Base-by-base conservation (phyloP, 2,113 vertebrate species). In the Burhinus bistriatus region DNA sequence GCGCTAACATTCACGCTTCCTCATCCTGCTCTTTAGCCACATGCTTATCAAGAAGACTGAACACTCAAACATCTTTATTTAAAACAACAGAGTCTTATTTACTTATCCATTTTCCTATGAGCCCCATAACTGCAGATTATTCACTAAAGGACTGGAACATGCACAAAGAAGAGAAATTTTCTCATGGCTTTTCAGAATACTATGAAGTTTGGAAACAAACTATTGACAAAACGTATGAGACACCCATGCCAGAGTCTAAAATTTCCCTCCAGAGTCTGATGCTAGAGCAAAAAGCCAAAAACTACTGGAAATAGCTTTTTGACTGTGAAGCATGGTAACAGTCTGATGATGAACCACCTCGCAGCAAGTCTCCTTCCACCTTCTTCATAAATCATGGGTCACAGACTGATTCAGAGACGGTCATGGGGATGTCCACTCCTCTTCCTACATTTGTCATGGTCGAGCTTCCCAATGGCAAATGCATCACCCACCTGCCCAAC, bases 351-450 rank as follows among this genome's bases (percentile, higher is more conserved):
- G 40, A 79, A 44, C 6, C n/a, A 47, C 21, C 16, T 36, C 2
- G 3, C 21, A 30, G 3, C 0, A 12, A 40, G 36, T 6, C 13
- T 57, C 26, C 38, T 71, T 30, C 62, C 29, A 44, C 55, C 47
- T 68, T 26, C 65, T 66, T 29, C 66, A 29, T 42, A 59, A 64
- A 3, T 10, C 61, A 9, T 0, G 0, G 66, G 5, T 36, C 75
- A 47, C 1, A 1, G 21, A 17, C 9, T 38, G 42, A 13, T 9
- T 30, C 36, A 7, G 36, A 65, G 30, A 54, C 0, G 7, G 7
- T 4, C 51, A 6, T 0, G 1, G n/a, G 11, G n/a, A 54, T 8
- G 0, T 0, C 15, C 0, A 3, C 25, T 57, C 34, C 40, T 70
- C 49, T 2, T 34, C 13, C 66, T 0, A 0, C 2, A 3, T 5